A percentile compares a stretch with the other conserved stretches of the same genome.
These are phyloP conservation scores for Callospermophilus lateralis DNA, from an alignment of 2,113 vertebrate genomes.

Conservation along the genomic window DNA sequence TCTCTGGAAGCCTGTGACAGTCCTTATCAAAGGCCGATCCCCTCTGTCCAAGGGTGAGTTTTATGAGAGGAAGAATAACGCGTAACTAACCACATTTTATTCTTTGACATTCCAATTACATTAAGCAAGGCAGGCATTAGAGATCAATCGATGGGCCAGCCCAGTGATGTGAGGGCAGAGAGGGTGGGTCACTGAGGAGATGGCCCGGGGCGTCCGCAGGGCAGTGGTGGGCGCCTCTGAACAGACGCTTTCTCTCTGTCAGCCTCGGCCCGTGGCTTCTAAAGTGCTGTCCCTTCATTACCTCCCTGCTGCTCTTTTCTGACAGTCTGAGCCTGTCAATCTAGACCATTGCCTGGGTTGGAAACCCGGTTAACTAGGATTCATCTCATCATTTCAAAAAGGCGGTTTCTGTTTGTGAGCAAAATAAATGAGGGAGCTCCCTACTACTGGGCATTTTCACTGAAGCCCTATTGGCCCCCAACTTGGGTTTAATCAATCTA, in stretches of 20 bases:
- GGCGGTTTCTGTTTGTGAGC: slow-evolving; percentile 77
- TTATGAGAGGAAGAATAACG: slow-evolving; percentile 72
- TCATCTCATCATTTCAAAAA: slow-evolving; percentile 75
- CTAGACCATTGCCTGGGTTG: slow-evolving; percentile 76
- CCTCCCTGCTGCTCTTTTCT: slow-evolving; percentile 79
- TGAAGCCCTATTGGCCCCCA: slow-evolving; percentile 56
- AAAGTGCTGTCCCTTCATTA: slow-evolving; percentile 83
- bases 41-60: slow-evolving; percentile 74
- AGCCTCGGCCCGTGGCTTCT: slow-evolving; percentile 68
- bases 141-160: slow-evolving; percentile 74
- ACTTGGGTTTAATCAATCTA: slow-evolving; percentile 69
- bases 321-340: slow-evolving; percentile 75
- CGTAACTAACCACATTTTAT: slow-evolving; percentile 79
- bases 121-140: slow-evolving; percentile 74
- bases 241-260: slow-evolving; percentile 67
- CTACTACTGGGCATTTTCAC: slow-evolving; percentile 63
- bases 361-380: slow-evolving; percentile 79
- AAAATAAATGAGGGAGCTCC: slow-evolving; percentile 79
- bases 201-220: slow-evolving; percentile 69
- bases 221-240: slow-evolving; percentile 68
- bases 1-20: slow-evolving; percentile 57
- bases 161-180: slow-evolving; percentile 58
- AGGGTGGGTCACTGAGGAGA: slow-evolving; percentile 69
- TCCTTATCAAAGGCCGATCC: slow-evolving; percentile 72
- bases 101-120: slow-evolving; percentile 83